Conservation (phyloP, 1,140 invertebrate species). For the Physella acuta region DNA sequence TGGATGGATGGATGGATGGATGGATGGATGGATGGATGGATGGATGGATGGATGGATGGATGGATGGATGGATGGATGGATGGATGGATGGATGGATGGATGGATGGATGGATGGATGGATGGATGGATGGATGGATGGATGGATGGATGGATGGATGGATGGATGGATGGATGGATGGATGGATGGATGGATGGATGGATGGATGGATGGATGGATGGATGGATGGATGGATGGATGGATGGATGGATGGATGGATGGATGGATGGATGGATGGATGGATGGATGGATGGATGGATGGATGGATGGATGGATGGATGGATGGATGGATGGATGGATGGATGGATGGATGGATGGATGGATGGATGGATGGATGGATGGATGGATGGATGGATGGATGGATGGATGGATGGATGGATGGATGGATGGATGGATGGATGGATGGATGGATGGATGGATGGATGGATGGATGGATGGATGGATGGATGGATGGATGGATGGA, state of each 20-base stretch:
- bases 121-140: no score
- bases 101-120: no score
- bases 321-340: not conserved
- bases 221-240: no score
- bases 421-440: not conserved
- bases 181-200: no score
- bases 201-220: no score
- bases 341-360: not conserved
- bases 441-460: not conserved
- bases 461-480: no score
- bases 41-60: not conserved
- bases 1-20: not conserved
- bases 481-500: no score
- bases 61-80: not conserved
- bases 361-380: not conserved
- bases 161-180: no score
- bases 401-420: not conserved
- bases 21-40: not conserved
- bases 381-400: not conserved
- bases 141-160: no score
- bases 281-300: not conserved
- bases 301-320: not conserved
- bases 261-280: no score
- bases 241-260: no score
- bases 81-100: no score